phyloP scores from a whole-genome alignment of 2,888 invertebrate species.

The Alsophila aescularia region DNA sequence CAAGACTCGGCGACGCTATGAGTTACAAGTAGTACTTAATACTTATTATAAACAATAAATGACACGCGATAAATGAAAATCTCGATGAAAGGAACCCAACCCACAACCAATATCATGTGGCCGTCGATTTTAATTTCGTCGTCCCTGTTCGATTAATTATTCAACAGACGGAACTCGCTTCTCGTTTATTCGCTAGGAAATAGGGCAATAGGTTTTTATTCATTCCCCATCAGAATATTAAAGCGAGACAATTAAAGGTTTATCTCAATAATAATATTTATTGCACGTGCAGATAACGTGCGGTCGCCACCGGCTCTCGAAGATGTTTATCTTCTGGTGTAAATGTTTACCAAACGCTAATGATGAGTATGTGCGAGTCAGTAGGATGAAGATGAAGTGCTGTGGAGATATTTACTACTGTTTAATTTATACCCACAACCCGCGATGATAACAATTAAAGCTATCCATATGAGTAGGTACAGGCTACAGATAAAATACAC shows the following conservation, averaged over 20 bases:
- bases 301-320: slow-evolving; percentile 48
- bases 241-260: slow-evolving; percentile 51
- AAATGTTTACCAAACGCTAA: slow-evolving; percentile 62
- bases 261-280: slow-evolving; percentile 50
- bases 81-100: slow-evolving; percentile 24
- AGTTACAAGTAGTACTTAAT: neutral
- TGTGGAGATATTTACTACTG: slow-evolving; percentile 16
- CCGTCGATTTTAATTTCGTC: slow-evolving; percentile 58
- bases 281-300: slow-evolving; percentile 54
- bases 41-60: neutral
- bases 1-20: neutral
- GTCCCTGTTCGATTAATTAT: slow-evolving; percentile 70
- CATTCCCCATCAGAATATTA: slow-evolving; percentile 49
- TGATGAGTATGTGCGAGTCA: slow-evolving; percentile 39
- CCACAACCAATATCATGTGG: slow-evolving; percentile 38
- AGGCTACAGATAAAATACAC: neutral
- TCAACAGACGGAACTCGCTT: slow-evolving; percentile 63
- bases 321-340: slow-evolving; percentile 60
- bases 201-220: slow-evolving; percentile 62
- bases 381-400: slow-evolving; percentile 25
- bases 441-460: neutral
- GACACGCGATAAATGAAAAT: slow-evolving; percentile 7
- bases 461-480: neutral
- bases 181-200: slow-evolving; percentile 50
- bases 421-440: slow-evolving; percentile 1